Evolutionary conservation across 2,113 vertebrate genomes (phyloP), one percentile per base, ranked within the genome.

Genomic region (Dermatemys mawii): DNA sequence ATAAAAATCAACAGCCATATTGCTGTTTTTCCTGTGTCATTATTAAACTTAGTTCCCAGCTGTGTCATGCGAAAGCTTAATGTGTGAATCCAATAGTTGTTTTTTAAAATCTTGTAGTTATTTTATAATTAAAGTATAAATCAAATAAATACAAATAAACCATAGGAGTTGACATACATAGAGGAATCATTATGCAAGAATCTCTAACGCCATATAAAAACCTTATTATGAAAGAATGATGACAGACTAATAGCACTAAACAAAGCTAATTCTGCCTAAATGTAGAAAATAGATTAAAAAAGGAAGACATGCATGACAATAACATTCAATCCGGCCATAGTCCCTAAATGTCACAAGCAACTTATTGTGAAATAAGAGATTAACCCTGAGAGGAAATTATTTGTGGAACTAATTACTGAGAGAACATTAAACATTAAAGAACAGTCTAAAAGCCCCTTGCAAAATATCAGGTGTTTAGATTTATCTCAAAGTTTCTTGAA

Each of bases 381-480:
- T 88, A 96, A 96, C 90, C 88, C 80, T 82, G 57, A n/a, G 86
- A 96, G 92, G 91, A 97, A 94, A 96, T 90, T 93, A 91, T 94
- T 87, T 96, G 88, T 41, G 85, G 92, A 88, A 90, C 90, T 96
- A 94, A 95, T 97, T 97, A 93, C 81, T 94, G 87, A 89, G 93
- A 88, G 87, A 94, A 94, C 87, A 86, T 94, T 83, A 96, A 93
- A 88, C 87, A 85, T 90, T 93, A 95, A 87, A 93, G 79, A 84
- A 76, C 95, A 93, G 70, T 94, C 79, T 93, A 94, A 96, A 94
- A 95, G 75, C 87, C 60, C 91, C 96, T 92, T 94, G 89, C 88
- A 81, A 87, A 96, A 38, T 83, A 91, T 89, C 92, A 90, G 35
- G 46, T 95, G 91, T 92, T 97, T 97, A 95, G 95, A 97, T 97